Conservation (phyloP, 2,113 vertebrate genomes). For the Muntiacus reevesi region DNA sequence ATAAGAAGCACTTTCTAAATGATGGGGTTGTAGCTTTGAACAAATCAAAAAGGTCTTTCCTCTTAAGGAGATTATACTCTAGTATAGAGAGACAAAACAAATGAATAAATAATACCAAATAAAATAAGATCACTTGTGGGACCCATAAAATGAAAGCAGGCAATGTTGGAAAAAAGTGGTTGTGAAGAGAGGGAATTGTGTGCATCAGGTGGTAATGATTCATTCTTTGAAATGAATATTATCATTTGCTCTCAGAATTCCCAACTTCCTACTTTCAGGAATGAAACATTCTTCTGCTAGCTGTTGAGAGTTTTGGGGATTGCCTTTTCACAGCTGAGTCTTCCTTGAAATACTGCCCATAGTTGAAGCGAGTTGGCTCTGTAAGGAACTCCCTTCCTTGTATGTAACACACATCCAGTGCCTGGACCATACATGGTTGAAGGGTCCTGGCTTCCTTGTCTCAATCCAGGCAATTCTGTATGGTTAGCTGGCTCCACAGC, state of each 20-base stretch:
- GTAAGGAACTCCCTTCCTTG: neutral
- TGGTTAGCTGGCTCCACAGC: neutral
- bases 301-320: neutral
- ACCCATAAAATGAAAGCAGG: neutral
- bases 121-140: neutral
- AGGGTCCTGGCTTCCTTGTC: neutral
- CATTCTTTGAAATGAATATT: neutral
- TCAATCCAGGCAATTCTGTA: neutral
- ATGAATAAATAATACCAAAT: neutral
- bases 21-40: neutral
- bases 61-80: neutral
- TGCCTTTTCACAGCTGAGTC: neutral
- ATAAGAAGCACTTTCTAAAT: neutral
- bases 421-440: neutral
- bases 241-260: neutral
- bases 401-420: rapidly evolving
- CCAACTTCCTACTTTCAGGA: neutral
- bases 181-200: neutral
- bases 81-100: neutral
- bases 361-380: neutral
- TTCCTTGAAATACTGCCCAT: neutral
- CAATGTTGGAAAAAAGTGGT: neutral
- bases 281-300: neutral
- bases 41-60: neutral
- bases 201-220: neutral